Conservation (phyloP, 92 coral and sea anemone species). For the Parazoanthus swiftii region DNA sequence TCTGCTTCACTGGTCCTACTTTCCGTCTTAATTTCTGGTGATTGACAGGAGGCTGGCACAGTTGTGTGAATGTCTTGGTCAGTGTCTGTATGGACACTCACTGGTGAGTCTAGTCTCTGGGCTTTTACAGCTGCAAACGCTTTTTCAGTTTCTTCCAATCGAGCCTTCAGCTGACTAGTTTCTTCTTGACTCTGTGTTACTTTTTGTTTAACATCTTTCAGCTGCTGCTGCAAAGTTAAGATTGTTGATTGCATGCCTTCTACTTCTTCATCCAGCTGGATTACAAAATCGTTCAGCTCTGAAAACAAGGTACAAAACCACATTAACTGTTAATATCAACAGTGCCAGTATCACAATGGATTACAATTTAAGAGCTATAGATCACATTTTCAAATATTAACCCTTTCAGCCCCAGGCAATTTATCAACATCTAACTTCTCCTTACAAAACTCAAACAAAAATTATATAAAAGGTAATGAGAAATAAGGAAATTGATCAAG, state of each 20-base stretch:
- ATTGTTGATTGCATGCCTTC: constrained; percentile 99
- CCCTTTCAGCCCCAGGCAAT: too few species aligned
- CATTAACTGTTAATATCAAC: not conserved
- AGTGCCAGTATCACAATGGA: not conserved
- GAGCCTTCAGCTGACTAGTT: constrained; percentile 50
- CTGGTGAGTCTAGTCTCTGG: constrained; percentile 47
- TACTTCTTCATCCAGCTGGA: constrained; percentile 97
- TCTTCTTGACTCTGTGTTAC: constrained; percentile 58
- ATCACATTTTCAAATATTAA: too few species aligned
- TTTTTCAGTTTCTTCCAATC: constrained; percentile 56
- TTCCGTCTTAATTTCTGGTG: constrained; percentile 18
- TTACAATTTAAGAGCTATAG: too few species aligned
- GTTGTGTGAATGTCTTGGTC: constrained; percentile 35
- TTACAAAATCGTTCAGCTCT: constrained; percentile 98
- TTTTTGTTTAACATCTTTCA: constrained; percentile 82
- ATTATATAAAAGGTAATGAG: too few species aligned
- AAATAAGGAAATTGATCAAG: too few species aligned
- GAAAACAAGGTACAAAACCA: not conserved
- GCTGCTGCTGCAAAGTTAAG: constrained; percentile 93
- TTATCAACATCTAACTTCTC: too few species aligned
- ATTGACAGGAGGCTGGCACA: not conserved
- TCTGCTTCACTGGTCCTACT: constrained; percentile 32
- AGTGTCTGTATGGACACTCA: constrained; percentile 47
- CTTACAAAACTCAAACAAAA: too few species aligned
- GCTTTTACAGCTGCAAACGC: constrained; percentile 61